Evolutionary conservation across 2,888 invertebrate species (phyloP), one percentile per base, ranked within the genome.

Genomic region (Amphipoea lucens): DNA sequence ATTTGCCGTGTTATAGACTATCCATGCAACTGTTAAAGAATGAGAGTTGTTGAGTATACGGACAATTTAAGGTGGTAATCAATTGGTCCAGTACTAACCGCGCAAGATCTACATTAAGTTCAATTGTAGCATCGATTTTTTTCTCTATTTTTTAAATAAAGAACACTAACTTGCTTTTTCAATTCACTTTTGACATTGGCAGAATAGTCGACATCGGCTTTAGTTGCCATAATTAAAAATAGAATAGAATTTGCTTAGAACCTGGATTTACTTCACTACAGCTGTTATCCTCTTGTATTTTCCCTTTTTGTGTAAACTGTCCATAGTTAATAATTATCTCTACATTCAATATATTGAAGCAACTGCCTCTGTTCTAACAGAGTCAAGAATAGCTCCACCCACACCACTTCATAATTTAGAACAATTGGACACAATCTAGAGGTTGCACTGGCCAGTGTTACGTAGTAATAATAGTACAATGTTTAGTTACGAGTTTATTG

Each of bases 321-420:
- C 63, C n/a, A 29, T 68, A 57, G 36, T 54, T 78, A 36, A n/a
- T 40, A 29, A 29, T 29, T 29, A 76, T 40, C 17, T 60, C 62
- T 60, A 20, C 29, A 74, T 76, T 69, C 36, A 73, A 54, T 74
- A 57, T 36, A 40, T 40, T 5, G 69, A 45, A 77, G 42, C 78
- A 82, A 40, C 69, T 67, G 72, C 63, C 72, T 66, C 62, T 66
- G 72, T 81, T 74, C 29, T 73, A 79, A 78, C 75, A 23, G 78
- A 42, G 66, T 62, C 79, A 82, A 74, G 81, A 90, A 88, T 90
- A 90, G 78, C 78, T 66, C 74, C 77, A 12, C 89, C 73, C 40
- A 82, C 87, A n/a, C 29, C 14, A 42, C 76, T 81, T 36, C 42
- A 67, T 65, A 74, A 79, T 84, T 82, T 76, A 71, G 68, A n/a